Percentiles rank a stretch among this genome's conserved stretches.
phyloP scores from a whole-genome alignment of 2,888 invertebrate species.

The Argynnis bischoffii region DNA sequence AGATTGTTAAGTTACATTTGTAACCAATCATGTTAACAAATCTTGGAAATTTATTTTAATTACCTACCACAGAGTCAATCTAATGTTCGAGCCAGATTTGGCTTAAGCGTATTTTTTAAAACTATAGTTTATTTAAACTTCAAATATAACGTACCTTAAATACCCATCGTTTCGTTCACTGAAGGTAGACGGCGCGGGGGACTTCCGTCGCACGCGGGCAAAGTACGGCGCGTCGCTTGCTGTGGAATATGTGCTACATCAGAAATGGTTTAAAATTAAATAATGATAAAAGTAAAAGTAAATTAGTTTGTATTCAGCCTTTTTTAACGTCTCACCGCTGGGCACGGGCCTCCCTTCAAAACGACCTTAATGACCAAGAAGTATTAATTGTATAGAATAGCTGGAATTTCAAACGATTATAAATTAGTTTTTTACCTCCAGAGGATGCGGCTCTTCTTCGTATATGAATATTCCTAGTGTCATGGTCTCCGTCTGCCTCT shows the following conservation, averaged over 20 bases:
- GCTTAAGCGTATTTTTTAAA: background rate
- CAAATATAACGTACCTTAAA: slow-evolving; percentile 56
- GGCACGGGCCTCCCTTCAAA: too few relatives aligned
- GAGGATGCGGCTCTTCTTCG: slow-evolving; percentile 70
- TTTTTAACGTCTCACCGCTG: too few relatives aligned
- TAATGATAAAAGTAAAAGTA: too few relatives aligned
- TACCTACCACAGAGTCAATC: too few relatives aligned
- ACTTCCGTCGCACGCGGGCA: slow-evolving; percentile 68
- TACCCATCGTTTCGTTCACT: slow-evolving; percentile 71
- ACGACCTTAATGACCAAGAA: too few relatives aligned
- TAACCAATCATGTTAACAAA: too few relatives aligned
- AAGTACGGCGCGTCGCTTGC: slow-evolving; percentile 70
- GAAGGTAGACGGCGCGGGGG: slow-evolving; percentile 66
- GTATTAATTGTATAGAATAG: background rate
- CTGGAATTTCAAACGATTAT: background rate
- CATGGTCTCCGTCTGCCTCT: slow-evolving; percentile 69
- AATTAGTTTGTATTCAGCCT: too few relatives aligned
- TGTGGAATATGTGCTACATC: slow-evolving; percentile 41
- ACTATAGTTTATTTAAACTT: background rate
- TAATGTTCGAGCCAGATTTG: background rate
- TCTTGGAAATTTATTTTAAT: too few relatives aligned
- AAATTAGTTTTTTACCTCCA: slow-evolving; percentile 54
- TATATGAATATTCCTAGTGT: slow-evolving; percentile 51
- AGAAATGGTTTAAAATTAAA: too few relatives aligned
- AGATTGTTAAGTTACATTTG: too few relatives aligned